A percentile compares a stretch with the other conserved stretches of the same genome.
Evolutionary conservation across 2,797 vertebrate genomes (phyloP).

Genomic region (Cirrhinus mrigala): DNA sequence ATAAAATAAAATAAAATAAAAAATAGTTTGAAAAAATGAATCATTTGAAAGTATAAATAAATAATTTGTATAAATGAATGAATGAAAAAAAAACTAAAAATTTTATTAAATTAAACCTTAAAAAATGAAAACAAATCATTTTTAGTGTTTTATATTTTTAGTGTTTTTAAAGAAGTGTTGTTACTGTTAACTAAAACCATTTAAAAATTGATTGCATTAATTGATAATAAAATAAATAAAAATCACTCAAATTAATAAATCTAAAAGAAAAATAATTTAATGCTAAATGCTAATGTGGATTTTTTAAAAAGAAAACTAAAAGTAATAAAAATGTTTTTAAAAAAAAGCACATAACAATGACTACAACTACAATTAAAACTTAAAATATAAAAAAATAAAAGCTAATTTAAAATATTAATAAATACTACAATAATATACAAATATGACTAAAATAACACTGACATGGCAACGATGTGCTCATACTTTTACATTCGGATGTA

Average conservation of each 20-base stretch:
- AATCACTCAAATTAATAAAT: neutral
- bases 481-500: too few relatives aligned
- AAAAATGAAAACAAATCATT: neutral
- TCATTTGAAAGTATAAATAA: too few relatives aligned
- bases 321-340: too few relatives aligned
- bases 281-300: neutral
- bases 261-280: neutral
- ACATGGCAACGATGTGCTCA: neutral
- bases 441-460: neutral
- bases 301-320: too few relatives aligned
- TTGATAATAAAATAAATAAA: neutral
- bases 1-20: neutral
- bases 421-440: neutral
- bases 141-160: neutral
- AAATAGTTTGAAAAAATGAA: too few relatives aligned
- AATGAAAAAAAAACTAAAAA: too few relatives aligned
- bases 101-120: too few relatives aligned
- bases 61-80: too few relatives aligned
- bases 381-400: too few relatives aligned
- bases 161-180: neutral
- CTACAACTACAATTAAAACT: too few relatives aligned
- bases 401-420: too few relatives aligned
- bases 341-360: neutral
- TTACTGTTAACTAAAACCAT: neutral
- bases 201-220: neutral